These are phyloP conservation scores for Sarcophaga variegata DNA, from an alignment of 2,888 invertebrate species.

Conservation along the genomic window DNA sequence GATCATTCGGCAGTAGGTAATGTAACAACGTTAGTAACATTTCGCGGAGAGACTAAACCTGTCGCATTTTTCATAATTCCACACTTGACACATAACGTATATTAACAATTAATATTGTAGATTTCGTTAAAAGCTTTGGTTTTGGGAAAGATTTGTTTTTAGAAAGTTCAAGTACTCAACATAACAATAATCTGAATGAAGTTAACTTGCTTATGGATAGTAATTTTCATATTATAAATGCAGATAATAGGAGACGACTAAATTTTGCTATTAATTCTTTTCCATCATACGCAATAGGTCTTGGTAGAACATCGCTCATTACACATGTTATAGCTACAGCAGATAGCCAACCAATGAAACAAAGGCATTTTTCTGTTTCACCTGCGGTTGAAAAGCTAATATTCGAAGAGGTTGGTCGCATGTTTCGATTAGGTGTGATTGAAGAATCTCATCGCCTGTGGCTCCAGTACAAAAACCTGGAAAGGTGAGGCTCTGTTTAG, in stretches of 20 bases:
- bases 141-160: conserved; percentile 30
- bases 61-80: not conserved
- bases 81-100: conserved; percentile 30
- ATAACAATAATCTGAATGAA: too few relatives aligned
- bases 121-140: conserved; percentile 20
- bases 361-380: conserved; percentile 30
- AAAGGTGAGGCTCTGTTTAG: conserved; percentile 40
- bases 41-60: not conserved
- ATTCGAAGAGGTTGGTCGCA: conserved; percentile 25
- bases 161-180: not conserved
- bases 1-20: conserved; percentile 15
- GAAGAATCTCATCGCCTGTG: conserved; percentile 9
- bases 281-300: conserved; percentile 35
- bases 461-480: conserved; percentile 33
- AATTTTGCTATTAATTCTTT: conserved; percentile 17
- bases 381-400: conserved; percentile 28
- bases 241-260: not conserved
- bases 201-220: not conserved
- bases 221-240: not conserved
- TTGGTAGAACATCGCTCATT: conserved; percentile 20
- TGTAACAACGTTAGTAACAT: not conserved
- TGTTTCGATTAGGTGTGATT: conserved; percentile 4
- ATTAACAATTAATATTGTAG: too few relatives aligned
- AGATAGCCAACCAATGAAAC: conserved; percentile 35
- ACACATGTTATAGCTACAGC: conserved; percentile 26